A percentile compares a stretch with the other conserved stretches of the same genome.
Conservation (phyloP, 2,113 vertebrate species). For the Chionis minor region DNA sequence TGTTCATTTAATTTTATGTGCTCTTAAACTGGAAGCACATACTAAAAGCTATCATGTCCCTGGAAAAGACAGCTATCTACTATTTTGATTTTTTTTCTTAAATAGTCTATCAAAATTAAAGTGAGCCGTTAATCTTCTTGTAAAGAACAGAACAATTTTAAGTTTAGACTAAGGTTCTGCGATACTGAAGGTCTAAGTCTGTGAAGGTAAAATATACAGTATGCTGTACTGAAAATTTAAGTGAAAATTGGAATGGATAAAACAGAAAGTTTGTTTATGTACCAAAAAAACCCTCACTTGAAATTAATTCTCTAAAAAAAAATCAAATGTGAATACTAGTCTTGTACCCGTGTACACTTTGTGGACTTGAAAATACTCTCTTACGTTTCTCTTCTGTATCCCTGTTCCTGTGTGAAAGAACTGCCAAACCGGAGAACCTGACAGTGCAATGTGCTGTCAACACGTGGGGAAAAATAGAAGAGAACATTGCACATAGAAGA, state of each 20-base stretch:
- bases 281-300: not conserved
- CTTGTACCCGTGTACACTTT: not conserved
- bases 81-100: not conserved
- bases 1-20: not conserved
- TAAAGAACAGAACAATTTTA: not conserved
- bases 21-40: not conserved
- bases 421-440: constrained; percentile 28
- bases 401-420: not conserved
- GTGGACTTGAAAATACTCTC: not conserved
- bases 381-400: not conserved
- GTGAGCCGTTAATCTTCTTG: not conserved
- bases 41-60: not conserved
- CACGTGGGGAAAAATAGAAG: constrained; percentile 28
- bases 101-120: not conserved
- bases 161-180: not conserved
- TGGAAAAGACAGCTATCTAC: not conserved
- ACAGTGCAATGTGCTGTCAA: constrained; percentile 39
- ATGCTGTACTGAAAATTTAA: not conserved
- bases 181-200: not conserved
- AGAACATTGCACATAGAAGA: not conserved
- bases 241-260: not conserved
- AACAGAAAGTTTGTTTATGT: not conserved
- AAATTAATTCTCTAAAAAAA: not conserved
- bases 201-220: not conserved
- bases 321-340: not conserved